A percentile compares a stretch with the other conserved stretches of the same genome.
phyloP scores from a whole-genome alignment of 2,888 invertebrate genomes.

The Orchesellides sinensis region DNA sequence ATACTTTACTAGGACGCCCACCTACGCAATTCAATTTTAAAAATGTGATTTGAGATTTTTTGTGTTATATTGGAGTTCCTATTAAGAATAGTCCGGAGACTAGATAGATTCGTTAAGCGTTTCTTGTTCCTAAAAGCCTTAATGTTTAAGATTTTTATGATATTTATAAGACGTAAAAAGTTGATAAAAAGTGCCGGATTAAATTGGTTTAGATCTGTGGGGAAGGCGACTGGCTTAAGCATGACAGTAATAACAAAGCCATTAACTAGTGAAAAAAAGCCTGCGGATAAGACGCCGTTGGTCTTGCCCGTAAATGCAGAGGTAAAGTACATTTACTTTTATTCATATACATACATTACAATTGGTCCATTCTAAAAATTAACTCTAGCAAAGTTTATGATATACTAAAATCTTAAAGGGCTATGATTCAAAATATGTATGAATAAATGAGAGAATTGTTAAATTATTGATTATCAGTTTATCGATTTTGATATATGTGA shows the following conservation, averaged over 20 bases:
- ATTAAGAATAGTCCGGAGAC: background rate
- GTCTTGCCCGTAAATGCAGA: conserved; percentile 69
- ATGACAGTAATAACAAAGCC: conserved; percentile 91
- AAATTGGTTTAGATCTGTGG: background rate
- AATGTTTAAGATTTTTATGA: background rate
- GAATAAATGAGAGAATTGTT: background rate
- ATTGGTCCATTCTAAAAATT: no score
- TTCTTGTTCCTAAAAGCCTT: no score
- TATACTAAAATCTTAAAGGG: no score
- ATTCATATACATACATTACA: no score
- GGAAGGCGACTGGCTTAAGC: conserved; percentile 30
- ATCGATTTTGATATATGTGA: background rate
- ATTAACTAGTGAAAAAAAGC: conserved; percentile 83
- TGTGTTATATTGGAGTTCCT: background rate
- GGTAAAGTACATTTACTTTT: conserved; percentile 32
- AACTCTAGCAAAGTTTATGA: no score
- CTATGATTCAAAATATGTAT: no score
- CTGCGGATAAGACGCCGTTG: conserved; percentile 75
- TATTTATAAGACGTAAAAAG: background rate
- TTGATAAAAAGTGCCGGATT: background rate
- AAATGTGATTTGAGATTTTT: no score
- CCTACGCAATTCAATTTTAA: no score
- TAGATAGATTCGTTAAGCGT: background rate
- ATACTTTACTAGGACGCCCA: no score
- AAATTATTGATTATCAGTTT: background rate